Evolutionary conservation across 1,140 invertebrate genomes (phyloP).

Genomic region (Oryzaephilus surinamensis): DNA sequence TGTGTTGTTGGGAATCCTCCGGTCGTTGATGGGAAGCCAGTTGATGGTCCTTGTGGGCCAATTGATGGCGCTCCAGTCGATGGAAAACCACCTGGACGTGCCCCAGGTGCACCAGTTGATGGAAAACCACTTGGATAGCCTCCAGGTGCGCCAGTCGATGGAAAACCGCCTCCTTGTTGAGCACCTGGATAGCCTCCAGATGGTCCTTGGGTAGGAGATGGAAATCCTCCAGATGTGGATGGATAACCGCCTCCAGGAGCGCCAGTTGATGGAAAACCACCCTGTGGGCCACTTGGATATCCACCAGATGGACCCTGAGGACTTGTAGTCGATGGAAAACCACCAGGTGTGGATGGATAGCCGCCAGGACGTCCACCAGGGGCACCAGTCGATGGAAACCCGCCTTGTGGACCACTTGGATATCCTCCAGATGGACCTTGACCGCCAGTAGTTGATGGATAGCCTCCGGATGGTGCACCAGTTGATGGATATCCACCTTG

Average conservation of each 20-base stretch:
- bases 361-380: neutral
- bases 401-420: neutral
- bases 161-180: neutral
- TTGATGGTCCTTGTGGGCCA: neutral
- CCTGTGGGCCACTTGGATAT: neutral
- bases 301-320: neutral
- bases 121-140: slow-evolving; percentile 10
- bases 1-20: slow-evolving; percentile 6
- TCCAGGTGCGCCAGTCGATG: neutral
- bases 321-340: neutral
- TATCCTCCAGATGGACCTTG: slow-evolving; percentile 1
- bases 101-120: slow-evolving; percentile 10
- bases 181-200: slow-evolving; percentile 2
- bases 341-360: slow-evolving; percentile 6
- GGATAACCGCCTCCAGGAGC: no score
- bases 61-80: slow-evolving; percentile 10
- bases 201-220: slow-evolving; percentile 1
- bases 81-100: slow-evolving; percentile 23
- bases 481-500: slow-evolving; percentile 9
- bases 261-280: neutral
- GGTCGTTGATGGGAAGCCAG: slow-evolving; percentile 9
- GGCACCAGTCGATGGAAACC: slow-evolving; percentile 4
- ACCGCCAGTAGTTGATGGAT: no score
- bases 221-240: neutral
- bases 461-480: slow-evolving; percentile 8